Percentiles rank a stretch among this genome's conserved stretches.
Evolutionary conservation across 2,797 vertebrate genomes (phyloP).

Genomic region (Cuculus canorus): DNA sequence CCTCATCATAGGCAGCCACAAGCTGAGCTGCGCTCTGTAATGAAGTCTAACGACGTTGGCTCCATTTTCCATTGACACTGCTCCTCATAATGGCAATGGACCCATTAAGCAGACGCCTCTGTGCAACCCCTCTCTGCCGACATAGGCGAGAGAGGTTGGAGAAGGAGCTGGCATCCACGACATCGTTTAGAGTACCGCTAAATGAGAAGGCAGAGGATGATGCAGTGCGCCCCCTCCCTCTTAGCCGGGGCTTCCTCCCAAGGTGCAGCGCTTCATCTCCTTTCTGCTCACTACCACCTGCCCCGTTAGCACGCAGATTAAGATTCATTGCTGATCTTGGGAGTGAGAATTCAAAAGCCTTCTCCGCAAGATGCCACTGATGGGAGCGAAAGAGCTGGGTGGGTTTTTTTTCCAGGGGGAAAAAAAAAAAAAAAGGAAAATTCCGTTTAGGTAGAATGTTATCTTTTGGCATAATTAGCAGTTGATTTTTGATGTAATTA

Average conservation of each 20-base stretch:
- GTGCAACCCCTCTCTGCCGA: neutral
- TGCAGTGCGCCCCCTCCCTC: neutral
- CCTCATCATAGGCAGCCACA: neutral
- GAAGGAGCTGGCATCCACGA: neutral
- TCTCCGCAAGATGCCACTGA: neutral
- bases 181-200: neutral
- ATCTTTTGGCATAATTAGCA: neutral
- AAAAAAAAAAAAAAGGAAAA: too few relatives aligned
- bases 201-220: neutral
- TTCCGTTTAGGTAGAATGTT: neutral
- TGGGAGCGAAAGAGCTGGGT: neutral
- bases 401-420: neutral
- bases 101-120: neutral
- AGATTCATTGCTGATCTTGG: neutral
- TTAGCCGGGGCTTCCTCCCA: conserved; percentile 25
- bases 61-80: neutral
- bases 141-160: neutral
- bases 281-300: conserved; percentile 72
- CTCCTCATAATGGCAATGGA: neutral
- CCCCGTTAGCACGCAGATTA: neutral
- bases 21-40: neutral
- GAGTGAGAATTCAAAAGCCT: neutral
- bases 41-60: neutral
- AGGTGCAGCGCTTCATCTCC: conserved; percentile 53
- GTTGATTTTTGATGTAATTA: neutral